Evolutionary conservation across 2,888 invertebrate species (phyloP).

Genomic region (Phaonia tiefii): DNA sequence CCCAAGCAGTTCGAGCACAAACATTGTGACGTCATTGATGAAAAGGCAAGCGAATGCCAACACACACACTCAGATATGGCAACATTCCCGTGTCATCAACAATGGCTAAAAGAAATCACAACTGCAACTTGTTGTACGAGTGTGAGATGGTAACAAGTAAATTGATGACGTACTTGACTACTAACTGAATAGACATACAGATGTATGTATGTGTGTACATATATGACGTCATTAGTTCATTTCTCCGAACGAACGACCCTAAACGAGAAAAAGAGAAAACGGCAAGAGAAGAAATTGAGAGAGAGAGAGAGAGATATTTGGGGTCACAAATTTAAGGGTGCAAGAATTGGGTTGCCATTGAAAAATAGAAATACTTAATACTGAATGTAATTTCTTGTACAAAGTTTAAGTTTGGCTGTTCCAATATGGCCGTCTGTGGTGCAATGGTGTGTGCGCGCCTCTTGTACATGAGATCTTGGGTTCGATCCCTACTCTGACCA

Average conservation of each 20-base stretch:
- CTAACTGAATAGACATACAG: no score
- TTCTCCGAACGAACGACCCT: slow-evolving; percentile 28
- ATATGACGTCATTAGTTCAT: slow-evolving; percentile 60
- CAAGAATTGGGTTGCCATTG: slow-evolving; percentile 11
- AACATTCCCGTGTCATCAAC: neutral
- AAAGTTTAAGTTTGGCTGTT: no score
- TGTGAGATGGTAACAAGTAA: slow-evolving; percentile 34
- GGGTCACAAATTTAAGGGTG: neutral
- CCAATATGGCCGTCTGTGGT: no score
- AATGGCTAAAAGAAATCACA: slow-evolving; percentile 50
- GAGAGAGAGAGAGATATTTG: neutral
- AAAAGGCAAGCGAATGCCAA: slow-evolving; percentile 7
- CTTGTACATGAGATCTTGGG: no score
- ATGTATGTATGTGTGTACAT: no score
- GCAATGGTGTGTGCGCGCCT: no score
- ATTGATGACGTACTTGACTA: slow-evolving; percentile 58
- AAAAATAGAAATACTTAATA: no score
- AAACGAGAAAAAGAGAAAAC: neutral
- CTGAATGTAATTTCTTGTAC: no score
- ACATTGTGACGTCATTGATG: slow-evolving; percentile 55
- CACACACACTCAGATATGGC: neutral
- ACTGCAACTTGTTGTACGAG: slow-evolving; percentile 66
- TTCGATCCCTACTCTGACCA: no score
- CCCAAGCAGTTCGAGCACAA: slow-evolving; percentile 1
- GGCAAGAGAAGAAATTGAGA: neutral